These are phyloP conservation scores for Oncorhynchus keta DNA, from an alignment of 2,113 vertebrate genomes.

Conservation along the genomic window DNA sequence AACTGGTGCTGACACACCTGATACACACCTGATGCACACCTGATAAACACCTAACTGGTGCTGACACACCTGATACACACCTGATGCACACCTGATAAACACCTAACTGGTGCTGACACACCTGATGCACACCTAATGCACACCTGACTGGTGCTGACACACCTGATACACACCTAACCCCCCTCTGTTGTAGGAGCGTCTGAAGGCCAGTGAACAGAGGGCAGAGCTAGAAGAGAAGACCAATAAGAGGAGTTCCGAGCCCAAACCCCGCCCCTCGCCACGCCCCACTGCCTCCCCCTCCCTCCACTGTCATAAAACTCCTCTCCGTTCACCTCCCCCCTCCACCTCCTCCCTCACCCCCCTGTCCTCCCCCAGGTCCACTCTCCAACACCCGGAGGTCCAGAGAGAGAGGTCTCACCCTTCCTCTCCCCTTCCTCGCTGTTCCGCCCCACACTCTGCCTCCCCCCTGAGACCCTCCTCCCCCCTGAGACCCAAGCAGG, in stretches of 20 bases:
- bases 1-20: too few species aligned
- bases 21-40: too few species aligned
- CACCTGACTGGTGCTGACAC: constrained; percentile 18
- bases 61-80: too few species aligned
- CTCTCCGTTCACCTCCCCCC: constrained; percentile 70
- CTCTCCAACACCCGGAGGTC: constrained; percentile 82
- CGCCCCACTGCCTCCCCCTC: constrained; percentile 69
- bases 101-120: too few species aligned
- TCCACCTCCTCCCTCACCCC: constrained; percentile 81
- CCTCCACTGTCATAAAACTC: constrained; percentile 81
- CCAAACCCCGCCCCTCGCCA: constrained; percentile 77
- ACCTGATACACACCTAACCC: too few species aligned
- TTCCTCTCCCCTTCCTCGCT: constrained; percentile 74
- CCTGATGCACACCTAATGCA: too few species aligned
- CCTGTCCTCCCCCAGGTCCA: constrained; percentile 77
- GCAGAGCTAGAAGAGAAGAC: constrained; percentile 85
- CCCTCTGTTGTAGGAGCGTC: constrained; percentile 79
- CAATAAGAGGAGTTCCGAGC: constrained; percentile 78
- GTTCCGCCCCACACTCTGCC: constrained; percentile 71
- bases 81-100: too few species aligned
- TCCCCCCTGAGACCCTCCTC: constrained; percentile 75
- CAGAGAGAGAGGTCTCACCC: constrained; percentile 69
- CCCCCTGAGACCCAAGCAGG: constrained; percentile 81
- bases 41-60: too few species aligned
- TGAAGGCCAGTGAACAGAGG: constrained; percentile 87